Evolutionary conservation across 2,797 vertebrate species (phyloP).

Genomic region (Mus caroli): DNA sequence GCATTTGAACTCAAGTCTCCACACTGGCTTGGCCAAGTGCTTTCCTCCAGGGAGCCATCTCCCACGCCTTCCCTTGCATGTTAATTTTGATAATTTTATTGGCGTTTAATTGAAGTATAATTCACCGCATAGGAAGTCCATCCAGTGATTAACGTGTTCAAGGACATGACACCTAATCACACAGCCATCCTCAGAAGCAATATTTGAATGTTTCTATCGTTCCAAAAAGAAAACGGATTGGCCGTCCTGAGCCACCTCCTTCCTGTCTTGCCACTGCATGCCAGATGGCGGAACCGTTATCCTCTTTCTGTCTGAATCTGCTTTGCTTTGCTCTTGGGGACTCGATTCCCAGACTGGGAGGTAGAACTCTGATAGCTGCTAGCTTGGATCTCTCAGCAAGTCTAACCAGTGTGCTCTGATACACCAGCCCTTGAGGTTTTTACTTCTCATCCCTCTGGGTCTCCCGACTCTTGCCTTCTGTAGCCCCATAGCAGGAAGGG

Average conservation of each 20-base stretch:
- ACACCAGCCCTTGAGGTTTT: background rate
- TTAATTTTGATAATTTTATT: background rate
- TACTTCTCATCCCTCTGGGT: background rate
- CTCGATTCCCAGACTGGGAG: background rate
- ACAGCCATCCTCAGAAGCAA: background rate
- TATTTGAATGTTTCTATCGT: background rate
- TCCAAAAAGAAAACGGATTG: background rate
- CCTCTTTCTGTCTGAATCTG: background rate
- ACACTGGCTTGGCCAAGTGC: background rate
- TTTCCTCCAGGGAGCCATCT: background rate
- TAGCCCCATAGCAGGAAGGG: background rate
- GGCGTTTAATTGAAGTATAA: background rate
- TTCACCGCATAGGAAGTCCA: background rate
- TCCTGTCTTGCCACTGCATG: too few relatives aligned
- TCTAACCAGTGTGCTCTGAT: background rate
- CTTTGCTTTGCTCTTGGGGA: background rate
- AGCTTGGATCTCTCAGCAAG: background rate
- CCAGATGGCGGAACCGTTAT: background rate
- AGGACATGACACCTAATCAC: background rate
- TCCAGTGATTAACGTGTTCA: background rate
- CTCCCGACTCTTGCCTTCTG: background rate
- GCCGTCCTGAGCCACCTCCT: background rate
- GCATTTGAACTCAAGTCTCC: background rate
- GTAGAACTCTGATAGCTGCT: background rate
- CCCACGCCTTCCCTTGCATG: background rate